Evolutionary conservation across 2,888 invertebrate genomes (phyloP).

Genomic region (Nephrotoma appendiculata): DNA sequence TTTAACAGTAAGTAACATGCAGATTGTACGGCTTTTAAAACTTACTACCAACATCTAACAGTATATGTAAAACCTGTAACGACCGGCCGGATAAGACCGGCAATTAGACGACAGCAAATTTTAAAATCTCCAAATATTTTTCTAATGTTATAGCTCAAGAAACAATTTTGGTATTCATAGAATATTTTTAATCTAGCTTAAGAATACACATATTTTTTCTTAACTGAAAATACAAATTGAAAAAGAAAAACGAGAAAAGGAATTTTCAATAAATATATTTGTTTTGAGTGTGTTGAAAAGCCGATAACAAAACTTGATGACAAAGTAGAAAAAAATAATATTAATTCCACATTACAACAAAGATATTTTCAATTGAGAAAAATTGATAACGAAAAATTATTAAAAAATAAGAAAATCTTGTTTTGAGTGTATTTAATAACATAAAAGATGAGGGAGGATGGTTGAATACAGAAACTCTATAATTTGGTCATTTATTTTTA

Average conservation of each 20-base stretch:
- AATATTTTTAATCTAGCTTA: background rate
- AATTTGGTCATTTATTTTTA: background rate
- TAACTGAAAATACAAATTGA: background rate
- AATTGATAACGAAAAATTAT: background rate
- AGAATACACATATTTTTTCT: background rate
- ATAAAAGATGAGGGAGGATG: background rate
- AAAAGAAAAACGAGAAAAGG: background rate
- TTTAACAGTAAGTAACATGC: background rate
- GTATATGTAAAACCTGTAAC: too few relatives aligned
- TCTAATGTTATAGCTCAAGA: background rate
- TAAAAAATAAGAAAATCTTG: background rate
- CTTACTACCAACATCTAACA: too few relatives aligned
- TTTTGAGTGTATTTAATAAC: background rate
- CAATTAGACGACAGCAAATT: too few relatives aligned
- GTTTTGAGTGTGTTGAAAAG: background rate
- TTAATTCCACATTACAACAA: background rate
- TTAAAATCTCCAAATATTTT: background rate
- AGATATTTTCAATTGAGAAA: background rate
- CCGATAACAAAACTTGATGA: background rate
- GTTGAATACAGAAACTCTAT: background rate
- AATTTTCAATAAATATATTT: background rate
- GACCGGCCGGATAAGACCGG: too few relatives aligned
- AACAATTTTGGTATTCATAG: background rate
- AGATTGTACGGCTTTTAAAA: too few relatives aligned
- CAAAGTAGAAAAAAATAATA: background rate